Conservation (phyloP, 2,797 vertebrate genomes). For the Phrynocephalus forsythii region DNA sequence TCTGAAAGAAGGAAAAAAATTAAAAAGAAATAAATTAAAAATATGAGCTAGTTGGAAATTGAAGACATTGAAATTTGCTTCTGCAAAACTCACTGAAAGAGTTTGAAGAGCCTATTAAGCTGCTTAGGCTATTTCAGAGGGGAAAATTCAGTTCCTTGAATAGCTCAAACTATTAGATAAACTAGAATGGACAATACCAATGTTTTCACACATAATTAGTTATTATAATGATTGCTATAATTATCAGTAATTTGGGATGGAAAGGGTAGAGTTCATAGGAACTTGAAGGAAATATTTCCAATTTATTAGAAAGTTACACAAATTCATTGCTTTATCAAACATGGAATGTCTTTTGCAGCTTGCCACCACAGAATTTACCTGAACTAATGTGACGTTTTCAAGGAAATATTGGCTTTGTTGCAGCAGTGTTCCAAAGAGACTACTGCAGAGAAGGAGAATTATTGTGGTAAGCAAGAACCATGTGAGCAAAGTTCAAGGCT, state of each 20-base stretch:
- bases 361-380: neutral
- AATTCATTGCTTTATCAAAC: neutral
- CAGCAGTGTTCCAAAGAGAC: conserved; percentile 6
- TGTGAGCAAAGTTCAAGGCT: conserved; percentile 21
- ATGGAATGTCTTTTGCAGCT: neutral
- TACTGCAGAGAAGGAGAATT: neutral
- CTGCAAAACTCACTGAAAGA: too few relatives aligned
- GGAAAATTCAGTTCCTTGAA: too few relatives aligned
- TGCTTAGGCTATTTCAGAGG: too few relatives aligned
- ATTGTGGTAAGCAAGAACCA: neutral
- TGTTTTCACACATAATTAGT: too few relatives aligned
- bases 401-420: neutral
- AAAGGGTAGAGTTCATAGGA: neutral
- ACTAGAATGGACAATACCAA: too few relatives aligned
- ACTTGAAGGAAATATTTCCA: neutral
- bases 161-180: too few relatives aligned
- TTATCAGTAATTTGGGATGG: neutral
- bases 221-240: neutral
- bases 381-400: neutral
- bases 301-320: neutral
- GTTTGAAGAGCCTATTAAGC: too few relatives aligned
- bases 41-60: too few relatives aligned
- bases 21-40: too few relatives aligned
- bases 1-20: too few relatives aligned
- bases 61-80: too few relatives aligned